Evolutionary conservation across 2,888 invertebrate genomes (phyloP).

Genomic region (Colletes collaris): DNA sequence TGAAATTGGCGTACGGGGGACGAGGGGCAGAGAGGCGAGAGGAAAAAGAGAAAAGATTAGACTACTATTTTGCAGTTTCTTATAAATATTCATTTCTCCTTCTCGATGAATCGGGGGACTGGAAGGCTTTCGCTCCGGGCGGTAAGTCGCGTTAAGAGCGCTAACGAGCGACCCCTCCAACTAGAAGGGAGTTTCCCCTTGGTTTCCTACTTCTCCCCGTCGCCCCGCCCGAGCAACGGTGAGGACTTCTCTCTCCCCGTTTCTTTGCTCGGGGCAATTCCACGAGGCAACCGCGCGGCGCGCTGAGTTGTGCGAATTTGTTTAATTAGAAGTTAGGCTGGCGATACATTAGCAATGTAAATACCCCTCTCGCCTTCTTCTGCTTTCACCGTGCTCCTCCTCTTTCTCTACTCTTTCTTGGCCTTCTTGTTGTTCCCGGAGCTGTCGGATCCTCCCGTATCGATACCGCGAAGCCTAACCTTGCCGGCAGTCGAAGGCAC

Average conservation of each 20-base stretch:
- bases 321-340: conserved; percentile 83
- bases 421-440: conserved; percentile 4
- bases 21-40: conserved; percentile 6
- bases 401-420: conserved; percentile 8
- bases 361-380: conserved; percentile 71
- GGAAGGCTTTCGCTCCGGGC: conserved; percentile 78
- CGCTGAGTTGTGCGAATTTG: conserved; percentile 82
- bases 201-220: conserved; percentile 52
- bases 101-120: conserved; percentile 79
- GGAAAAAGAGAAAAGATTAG: conserved; percentile 51
- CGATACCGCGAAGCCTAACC: conserved; percentile 15
- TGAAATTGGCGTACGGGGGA: neutral
- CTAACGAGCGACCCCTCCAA: conserved; percentile 81
- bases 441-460: conserved; percentile 39
- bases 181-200: conserved; percentile 59
- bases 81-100: conserved; percentile 82
- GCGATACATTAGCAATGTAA: conserved; percentile 83
- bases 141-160: conserved; percentile 83
- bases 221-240: conserved; percentile 7
- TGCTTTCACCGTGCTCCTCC: conserved; percentile 27
- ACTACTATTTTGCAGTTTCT: conserved; percentile 81
- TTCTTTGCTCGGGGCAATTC: conserved; percentile 70
- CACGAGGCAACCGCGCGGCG: conserved; percentile 71
- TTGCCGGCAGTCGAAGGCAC: neutral
- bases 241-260: conserved; percentile 25